phyloP scores from a whole-genome alignment of 1,140 invertebrate species.

The Sarcophaga bullata region DNA sequence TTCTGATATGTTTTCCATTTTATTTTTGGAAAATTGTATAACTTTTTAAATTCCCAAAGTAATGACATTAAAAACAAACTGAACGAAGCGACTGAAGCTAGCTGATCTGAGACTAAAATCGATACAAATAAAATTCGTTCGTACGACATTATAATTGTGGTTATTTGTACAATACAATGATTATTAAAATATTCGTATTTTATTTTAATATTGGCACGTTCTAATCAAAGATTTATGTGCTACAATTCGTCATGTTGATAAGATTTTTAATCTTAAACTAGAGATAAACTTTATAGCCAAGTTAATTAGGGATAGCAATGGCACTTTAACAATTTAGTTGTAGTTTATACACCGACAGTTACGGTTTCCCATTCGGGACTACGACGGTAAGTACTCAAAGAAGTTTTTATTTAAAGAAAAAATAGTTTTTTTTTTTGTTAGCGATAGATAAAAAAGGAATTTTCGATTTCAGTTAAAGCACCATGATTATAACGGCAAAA shows the following conservation, averaged over 20 bases:
- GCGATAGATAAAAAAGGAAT: not conserved
- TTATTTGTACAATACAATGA: not conserved
- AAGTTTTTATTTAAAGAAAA: not conserved
- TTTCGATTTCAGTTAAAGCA: not conserved
- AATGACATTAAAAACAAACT: no score
- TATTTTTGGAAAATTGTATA: no score
- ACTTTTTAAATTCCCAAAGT: no score
- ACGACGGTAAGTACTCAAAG: not conserved
- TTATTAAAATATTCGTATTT: not conserved
- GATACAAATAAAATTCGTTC: no score
- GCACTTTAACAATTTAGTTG: constrained; percentile 20
- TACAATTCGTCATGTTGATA: not conserved
- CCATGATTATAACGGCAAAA: constrained; percentile 61
- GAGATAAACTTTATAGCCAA: constrained; percentile 27
- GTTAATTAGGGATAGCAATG: not conserved
- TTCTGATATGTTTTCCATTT: no score
- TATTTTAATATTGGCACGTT: constrained; percentile 2
- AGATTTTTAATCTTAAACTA: constrained; percentile 16
- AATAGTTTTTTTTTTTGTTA: no score
- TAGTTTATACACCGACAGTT: not conserved
- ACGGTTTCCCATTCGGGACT: not conserved
- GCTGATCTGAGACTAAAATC: no score
- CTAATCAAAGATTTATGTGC: not conserved
- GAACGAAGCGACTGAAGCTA: no score
- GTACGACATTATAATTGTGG: not conserved